Base-by-base conservation (phyloP, 2,113 vertebrate genomes). In the Melospiza melodia region DNA sequence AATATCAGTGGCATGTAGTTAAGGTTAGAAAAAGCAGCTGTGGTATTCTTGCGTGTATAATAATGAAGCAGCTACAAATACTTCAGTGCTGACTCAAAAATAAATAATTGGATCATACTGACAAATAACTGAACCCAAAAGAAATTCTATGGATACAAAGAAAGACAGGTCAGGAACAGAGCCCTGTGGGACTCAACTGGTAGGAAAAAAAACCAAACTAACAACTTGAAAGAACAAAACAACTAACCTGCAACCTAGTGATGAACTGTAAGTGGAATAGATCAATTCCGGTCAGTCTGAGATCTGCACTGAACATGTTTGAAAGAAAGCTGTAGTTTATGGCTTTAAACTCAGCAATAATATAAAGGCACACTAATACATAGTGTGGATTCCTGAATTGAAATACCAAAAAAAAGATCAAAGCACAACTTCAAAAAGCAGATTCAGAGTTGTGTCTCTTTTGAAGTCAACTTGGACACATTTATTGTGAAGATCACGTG, bases 351-450 rank as follows among this genome's bases (percentile, higher is more conserved):
- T 76, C 72, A 59, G 72, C 51, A 80, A 68, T 54, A 74, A n/a
- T 87, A 84, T 39, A 71, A 94, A 58, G 51, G 16, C 72, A 69
- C 2, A 1, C 33, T 77, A 74, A 86, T 63, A 43, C 6, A 22
- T 57, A 49, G 28, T 15, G 1, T 44, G 31, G 39, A 92, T 35
- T 46, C 27, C 59, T 77, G 59, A 62, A 73, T 76, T 5, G 9
- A 79, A 59, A 54, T 44, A 28, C 67, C 43, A 93, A 87, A 66
- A 82, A 82, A 95, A 85, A 83, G 55, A 94, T 91, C 88, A 96
- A 93, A 91, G 78, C 30, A 3, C 31, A 31, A 84, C 74, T 85
- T 89, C 87, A 77, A 69, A 94, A 80, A 77, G 63, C 51, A 92
- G 49, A 90, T 68, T 92, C 41, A 28, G 75, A 54, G 43, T 80